Conservation (phyloP, 2,888 invertebrate genomes). For the Eupithecia centaureata region DNA sequence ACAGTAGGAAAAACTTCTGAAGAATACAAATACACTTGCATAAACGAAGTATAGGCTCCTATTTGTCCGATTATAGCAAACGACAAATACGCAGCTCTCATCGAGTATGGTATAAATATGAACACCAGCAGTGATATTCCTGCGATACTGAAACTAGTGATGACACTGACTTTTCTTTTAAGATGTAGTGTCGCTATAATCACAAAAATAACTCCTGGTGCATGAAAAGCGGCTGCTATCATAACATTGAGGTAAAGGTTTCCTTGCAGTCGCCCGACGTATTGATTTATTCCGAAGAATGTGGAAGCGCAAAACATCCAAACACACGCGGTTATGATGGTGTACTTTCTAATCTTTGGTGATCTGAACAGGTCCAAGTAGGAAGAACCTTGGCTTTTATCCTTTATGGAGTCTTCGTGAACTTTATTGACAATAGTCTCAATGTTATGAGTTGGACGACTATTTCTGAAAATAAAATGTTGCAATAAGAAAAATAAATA, state of each 20-base stretch:
- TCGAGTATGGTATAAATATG: conserved; percentile 62
- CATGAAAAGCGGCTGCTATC: conserved; percentile 82
- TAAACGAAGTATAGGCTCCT: conserved; percentile 88
- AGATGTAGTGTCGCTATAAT: conserved; percentile 63
- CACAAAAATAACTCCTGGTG: conserved; percentile 64
- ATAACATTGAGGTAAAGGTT: conserved; percentile 92
- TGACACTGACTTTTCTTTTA: conserved; percentile 62
- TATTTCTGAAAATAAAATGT: conserved; percentile 66
- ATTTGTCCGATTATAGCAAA: conserved; percentile 90
- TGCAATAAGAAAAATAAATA: conserved; percentile 20
- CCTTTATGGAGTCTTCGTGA: conserved; percentile 50
- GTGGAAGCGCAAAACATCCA: conserved; percentile 92
- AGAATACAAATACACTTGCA: conserved; percentile 88
- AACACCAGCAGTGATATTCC: conserved; percentile 66
- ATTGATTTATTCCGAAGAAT: conserved; percentile 92
- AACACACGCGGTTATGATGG: conserved; percentile 86
- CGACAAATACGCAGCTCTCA: conserved; percentile 81
- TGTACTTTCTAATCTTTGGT: conserved; percentile 87
- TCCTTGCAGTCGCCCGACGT: conserved; percentile 89
- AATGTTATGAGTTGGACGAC: conserved; percentile 63
- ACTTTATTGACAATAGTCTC: conserved; percentile 63
- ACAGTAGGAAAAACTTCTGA: conserved; percentile 92
- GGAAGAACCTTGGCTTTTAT: conserved; percentile 54
- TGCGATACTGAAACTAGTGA: conserved; percentile 62
- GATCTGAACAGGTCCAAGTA: conserved; percentile 86